Evolutionary conservation across 2,113 vertebrate genomes (phyloP).

Genomic region (Eulemur macaco): DNA sequence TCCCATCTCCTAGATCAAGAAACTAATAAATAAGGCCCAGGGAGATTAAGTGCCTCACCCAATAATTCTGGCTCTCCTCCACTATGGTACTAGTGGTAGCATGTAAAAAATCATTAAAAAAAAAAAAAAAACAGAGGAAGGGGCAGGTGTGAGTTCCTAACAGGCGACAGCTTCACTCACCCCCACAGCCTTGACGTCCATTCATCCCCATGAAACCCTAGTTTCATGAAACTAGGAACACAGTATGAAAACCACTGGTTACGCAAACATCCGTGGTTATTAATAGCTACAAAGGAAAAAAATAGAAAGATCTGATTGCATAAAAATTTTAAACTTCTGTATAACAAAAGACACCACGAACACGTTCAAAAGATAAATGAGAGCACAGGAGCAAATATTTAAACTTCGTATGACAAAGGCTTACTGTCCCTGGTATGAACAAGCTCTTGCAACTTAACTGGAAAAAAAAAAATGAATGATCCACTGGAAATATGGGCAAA

Average conservation of each 20-base stretch:
- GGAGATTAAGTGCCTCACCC: background rate
- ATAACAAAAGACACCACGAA: slow-evolving; percentile 23
- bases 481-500: background rate
- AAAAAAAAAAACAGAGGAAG: background rate
- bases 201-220: background rate
- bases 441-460: background rate
- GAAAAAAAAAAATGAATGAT: background rate
- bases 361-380: slow-evolving; percentile 35
- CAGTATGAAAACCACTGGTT: slow-evolving; percentile 19
- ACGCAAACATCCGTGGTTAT: slow-evolving; percentile 54
- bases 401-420: background rate
- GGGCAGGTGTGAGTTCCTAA: background rate
- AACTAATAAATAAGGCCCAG: background rate
- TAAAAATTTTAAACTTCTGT: slow-evolving; percentile 42
- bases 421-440: background rate
- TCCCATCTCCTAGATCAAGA: background rate
- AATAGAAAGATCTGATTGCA: slow-evolving; percentile 44
- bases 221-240: background rate
- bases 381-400: background rate
- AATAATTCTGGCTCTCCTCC: background rate
- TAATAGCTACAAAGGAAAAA: slow-evolving; percentile 51
- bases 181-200: background rate
- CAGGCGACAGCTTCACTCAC: background rate
- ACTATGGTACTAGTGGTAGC: background rate
- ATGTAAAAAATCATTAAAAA: background rate